Conservation (phyloP, 2,888 invertebrate species). For the Stictocephala bisonia region DNA sequence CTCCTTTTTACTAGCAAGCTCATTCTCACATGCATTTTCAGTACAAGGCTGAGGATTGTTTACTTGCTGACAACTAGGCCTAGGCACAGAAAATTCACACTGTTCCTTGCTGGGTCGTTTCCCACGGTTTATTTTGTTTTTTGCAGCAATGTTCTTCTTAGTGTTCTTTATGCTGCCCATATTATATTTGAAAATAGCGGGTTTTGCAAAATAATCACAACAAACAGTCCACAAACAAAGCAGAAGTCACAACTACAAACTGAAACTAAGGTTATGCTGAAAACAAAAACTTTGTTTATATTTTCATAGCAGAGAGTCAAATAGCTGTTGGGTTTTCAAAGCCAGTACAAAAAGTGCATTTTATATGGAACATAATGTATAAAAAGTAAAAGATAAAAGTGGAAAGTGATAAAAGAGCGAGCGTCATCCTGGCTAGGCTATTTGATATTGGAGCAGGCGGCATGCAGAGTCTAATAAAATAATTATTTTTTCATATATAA, state of each 20-base stretch:
- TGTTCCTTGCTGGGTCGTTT: conserved; percentile 4
- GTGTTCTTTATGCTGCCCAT: too few species aligned
- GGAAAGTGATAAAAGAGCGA: too few species aligned
- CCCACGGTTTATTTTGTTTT: not conserved
- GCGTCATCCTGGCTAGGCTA: not conserved
- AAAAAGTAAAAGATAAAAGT: too few species aligned
- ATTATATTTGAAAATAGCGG: too few species aligned
- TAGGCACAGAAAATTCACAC: not conserved
- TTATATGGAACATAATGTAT: too few species aligned
- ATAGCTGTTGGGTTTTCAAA: not conserved
- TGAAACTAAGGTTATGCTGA: not conserved
- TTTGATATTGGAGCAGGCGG: not conserved
- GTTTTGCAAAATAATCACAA: too few species aligned
- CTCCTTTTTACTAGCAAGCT: conserved; percentile 17
- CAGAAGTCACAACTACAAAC: too few species aligned
- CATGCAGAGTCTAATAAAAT: not conserved
- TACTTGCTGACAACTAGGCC: conserved; percentile 15
- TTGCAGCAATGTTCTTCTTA: too few species aligned
- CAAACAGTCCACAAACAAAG: too few species aligned
- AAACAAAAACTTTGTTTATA: too few species aligned
- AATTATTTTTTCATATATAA: conserved; percentile 13
- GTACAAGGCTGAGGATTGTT: not conserved
- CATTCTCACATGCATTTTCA: conserved; percentile 13
- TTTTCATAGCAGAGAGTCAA: not conserved
- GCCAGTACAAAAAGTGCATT: not conserved